Evolutionary conservation across 2,113 vertebrate genomes (phyloP).

Genomic region (Muntiacus muntjak): DNA sequence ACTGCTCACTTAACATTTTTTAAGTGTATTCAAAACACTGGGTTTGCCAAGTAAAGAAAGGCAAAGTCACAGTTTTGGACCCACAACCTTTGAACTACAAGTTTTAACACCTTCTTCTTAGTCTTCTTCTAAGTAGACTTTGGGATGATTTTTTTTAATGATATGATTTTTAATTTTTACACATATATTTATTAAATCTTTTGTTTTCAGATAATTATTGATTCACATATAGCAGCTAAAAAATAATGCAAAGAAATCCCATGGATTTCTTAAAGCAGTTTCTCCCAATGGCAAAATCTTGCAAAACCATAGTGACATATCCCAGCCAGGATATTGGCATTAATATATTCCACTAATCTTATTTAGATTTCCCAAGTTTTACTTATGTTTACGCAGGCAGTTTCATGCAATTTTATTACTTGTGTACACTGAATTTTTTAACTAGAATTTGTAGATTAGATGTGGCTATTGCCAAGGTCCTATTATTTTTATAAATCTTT

Average conservation of each 20-base stretch:
- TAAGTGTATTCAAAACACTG: constrained; percentile 15
- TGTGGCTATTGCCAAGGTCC: background rate
- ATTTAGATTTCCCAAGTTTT: background rate
- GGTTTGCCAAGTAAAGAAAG: background rate
- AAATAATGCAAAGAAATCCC: background rate
- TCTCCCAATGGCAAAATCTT: background rate
- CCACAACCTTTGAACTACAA: background rate
- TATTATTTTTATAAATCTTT: background rate
- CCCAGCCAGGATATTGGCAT: background rate
- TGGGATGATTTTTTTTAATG: background rate
- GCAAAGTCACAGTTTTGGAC: background rate
- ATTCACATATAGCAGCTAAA: background rate
- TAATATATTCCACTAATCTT: background rate
- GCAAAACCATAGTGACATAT: background rate
- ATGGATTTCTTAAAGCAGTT: background rate
- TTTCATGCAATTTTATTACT: background rate
- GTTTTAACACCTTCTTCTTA: background rate
- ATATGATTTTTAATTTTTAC: background rate
- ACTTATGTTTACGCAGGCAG: background rate
- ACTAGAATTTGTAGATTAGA: background rate
- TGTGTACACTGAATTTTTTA: background rate
- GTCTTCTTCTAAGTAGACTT: background rate
- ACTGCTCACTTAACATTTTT: background rate
- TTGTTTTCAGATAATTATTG: background rate
- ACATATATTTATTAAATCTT: background rate